phyloP scores from a whole-genome alignment of 2,797 vertebrate genomes.

The Microchirus variegatus region DNA sequence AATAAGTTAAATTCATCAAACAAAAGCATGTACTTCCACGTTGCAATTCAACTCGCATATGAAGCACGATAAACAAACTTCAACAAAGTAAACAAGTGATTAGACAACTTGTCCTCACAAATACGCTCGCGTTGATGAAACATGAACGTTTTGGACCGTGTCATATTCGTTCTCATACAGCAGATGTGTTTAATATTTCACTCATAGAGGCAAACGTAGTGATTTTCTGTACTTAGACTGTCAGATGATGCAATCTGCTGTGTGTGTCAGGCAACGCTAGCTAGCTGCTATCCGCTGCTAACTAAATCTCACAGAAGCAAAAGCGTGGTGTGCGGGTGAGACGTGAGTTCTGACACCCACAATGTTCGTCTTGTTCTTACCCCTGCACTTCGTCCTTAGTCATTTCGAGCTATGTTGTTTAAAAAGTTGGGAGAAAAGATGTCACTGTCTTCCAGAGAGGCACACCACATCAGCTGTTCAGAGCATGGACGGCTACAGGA shows the following conservation, averaged over 20 bases:
- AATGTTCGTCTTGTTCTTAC: constrained; percentile 61
- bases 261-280: constrained; percentile 39
- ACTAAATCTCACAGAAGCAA: neutral
- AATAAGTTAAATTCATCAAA: neutral
- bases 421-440: constrained; percentile 15
- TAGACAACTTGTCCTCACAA: neutral
- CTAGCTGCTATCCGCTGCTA: constrained; percentile 36
- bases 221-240: neutral
- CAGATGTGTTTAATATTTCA: neutral
- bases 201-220: neutral
- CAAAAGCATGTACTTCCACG: too few relatives aligned
- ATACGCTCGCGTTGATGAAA: neutral
- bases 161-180: neutral
- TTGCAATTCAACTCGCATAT: neutral
- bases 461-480: constrained; percentile 65
- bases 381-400: constrained; percentile 79
- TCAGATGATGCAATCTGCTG: constrained; percentile 78
- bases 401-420: constrained; percentile 65
- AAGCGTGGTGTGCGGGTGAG: neutral
- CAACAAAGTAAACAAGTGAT: too few relatives aligned
- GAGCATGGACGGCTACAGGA: constrained; percentile 53
- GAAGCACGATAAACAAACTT: neutral
- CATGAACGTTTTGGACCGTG: too few relatives aligned
- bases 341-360: neutral
- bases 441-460: constrained; percentile 23